A percentile compares a stretch with the other conserved stretches of the same genome.
phyloP scores from a whole-genome alignment of 2,113 vertebrate genomes.

The Heloderma charlesbogerti region DNA sequence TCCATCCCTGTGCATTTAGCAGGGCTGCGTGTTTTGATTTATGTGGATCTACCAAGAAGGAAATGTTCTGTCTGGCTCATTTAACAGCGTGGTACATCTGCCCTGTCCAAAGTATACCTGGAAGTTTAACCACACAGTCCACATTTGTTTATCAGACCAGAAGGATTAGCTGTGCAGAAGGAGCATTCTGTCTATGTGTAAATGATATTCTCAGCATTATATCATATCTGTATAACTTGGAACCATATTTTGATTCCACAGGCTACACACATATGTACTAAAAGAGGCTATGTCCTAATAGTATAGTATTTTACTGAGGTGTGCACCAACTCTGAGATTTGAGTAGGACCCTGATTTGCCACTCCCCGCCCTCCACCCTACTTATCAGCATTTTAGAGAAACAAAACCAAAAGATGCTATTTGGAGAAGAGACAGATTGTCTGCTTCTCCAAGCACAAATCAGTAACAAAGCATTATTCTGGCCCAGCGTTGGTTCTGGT shows the following conservation, averaged over 20 bases:
- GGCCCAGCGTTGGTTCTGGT: too few species aligned
- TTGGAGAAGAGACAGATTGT: too few species aligned
- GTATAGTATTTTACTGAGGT: not conserved
- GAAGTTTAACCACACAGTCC: not conserved
- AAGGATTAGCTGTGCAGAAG: not conserved
- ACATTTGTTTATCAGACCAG: not conserved
- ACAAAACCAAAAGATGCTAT: too few species aligned
- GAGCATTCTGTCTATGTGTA: fast-evolving
- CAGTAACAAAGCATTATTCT: too few species aligned
- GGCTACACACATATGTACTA: not conserved
- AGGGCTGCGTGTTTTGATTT: not conserved
- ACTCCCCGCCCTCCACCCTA: too few species aligned
- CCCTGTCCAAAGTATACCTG: fast-evolving
- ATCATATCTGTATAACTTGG: not conserved
- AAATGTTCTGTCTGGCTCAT: not conserved
- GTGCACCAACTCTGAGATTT: too few species aligned
- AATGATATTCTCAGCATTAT: not conserved
- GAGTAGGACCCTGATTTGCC: too few species aligned
- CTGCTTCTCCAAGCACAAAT: too few species aligned
- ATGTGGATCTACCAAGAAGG: not conserved
- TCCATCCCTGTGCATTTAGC: not conserved
- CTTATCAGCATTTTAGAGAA: too few species aligned
- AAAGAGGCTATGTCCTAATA: not conserved
- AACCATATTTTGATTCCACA: not conserved
- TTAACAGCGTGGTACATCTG: not conserved